phyloP scores from a whole-genome alignment of 2,797 vertebrate species.

The Sebastolobus altivelis region DNA sequence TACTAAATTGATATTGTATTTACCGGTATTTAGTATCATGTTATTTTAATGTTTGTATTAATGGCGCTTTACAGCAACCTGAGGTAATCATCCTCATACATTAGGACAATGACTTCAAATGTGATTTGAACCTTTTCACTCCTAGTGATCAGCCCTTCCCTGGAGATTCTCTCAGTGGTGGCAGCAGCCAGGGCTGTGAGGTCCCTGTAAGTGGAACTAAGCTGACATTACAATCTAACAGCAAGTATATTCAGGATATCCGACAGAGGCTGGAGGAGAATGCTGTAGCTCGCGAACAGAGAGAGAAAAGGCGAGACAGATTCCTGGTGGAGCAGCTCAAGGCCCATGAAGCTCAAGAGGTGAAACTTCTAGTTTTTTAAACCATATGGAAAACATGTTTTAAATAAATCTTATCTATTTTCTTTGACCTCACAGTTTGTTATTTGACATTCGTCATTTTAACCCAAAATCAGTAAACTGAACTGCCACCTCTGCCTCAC shows the following conservation, averaged over 20 bases:
- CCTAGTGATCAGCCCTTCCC: slow-evolving; percentile 38
- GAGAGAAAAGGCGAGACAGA: slow-evolving; percentile 87
- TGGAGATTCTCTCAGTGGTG: slow-evolving; percentile 2
- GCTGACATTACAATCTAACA: slow-evolving; percentile 85
- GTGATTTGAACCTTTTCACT: slow-evolving; percentile 19
- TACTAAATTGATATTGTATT: neutral
- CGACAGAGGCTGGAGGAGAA: slow-evolving; percentile 89
- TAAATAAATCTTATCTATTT: neutral
- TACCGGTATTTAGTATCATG: neutral
- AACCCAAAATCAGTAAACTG: slow-evolving; percentile 4
- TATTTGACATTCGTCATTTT: neutral
- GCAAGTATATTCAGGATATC: slow-evolving; percentile 90
- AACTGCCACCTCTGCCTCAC: neutral
- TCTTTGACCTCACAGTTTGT: neutral
- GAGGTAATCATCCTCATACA: neutral
- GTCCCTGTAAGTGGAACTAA: slow-evolving; percentile 56
- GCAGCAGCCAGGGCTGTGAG: slow-evolving; percentile 12
- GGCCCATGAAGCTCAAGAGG: slow-evolving; percentile 90
- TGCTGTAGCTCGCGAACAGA: slow-evolving; percentile 82
- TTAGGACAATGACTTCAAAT: neutral
- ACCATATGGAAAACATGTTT: neutral
- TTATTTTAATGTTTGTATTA: neutral
- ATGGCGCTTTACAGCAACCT: neutral
- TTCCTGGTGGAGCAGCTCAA: slow-evolving; percentile 89
- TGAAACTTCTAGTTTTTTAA: slow-evolving; percentile 62